Conservation (phyloP, 2,113 vertebrate species). For the Coryphaenoides rupestris region DNA sequence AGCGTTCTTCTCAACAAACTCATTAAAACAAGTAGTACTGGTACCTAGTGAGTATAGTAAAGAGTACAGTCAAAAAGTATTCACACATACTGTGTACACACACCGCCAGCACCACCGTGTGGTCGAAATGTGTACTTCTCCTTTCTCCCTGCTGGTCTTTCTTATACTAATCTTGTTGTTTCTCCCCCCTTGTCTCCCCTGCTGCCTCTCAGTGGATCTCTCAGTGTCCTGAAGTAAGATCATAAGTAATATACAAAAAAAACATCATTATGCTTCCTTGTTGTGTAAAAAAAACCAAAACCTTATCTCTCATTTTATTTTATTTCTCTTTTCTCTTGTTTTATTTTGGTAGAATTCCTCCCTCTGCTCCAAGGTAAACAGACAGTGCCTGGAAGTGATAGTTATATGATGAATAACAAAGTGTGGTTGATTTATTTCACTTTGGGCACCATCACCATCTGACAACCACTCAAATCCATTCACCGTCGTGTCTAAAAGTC, state of each 20-base stretch:
- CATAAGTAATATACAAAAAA: not conserved
- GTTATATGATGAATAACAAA: too few species aligned
- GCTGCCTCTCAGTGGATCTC: constrained; percentile 58
- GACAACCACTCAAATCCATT: too few species aligned
- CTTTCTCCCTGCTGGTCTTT: not conserved
- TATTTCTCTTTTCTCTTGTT: constrained; percentile 7
- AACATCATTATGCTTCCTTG: too few species aligned
- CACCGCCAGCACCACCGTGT: constrained; percentile 49
- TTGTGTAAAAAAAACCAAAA: too few species aligned
- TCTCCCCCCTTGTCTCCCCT: not conserved
- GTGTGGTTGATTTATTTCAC: too few species aligned
- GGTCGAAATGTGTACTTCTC: constrained; percentile 22
- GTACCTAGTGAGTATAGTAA: too few species aligned
- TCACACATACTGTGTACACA: not conserved
- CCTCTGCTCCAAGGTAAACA: constrained; percentile 1
- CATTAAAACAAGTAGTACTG: too few species aligned
- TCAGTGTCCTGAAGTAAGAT: constrained; percentile 69
- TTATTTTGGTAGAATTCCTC: constrained; percentile 52
- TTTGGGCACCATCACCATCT: too few species aligned
- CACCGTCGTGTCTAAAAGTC: too few species aligned
- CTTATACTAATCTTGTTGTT: not conserved
- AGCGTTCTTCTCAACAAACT: too few species aligned
- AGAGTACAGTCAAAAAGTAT: too few species aligned
- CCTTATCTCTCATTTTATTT: not conserved
- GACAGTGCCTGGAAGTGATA: too few species aligned